Evolutionary conservation across 2,113 vertebrate genomes (phyloP), one percentile per base, ranked within the genome.

Genomic region (Scopus umbretta): DNA sequence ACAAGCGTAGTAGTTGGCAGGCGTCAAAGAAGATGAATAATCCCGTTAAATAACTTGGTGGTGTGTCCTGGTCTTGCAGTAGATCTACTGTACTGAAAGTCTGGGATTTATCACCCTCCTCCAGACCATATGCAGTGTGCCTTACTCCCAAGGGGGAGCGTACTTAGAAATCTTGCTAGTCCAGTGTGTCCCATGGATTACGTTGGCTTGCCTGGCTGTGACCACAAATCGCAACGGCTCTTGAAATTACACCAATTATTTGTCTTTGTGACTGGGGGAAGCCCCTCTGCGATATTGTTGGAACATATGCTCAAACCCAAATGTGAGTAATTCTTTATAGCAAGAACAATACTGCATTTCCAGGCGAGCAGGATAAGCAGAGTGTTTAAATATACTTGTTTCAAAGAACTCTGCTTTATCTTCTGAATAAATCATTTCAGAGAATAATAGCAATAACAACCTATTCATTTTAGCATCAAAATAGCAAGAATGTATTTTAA

Each of bases 401-500:
- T 82, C 45, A 66, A 86, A 92, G 58, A 87, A 63, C 30, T 79
- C 53, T 56, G 50, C 56, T 88, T 65, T 73, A 66, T 82, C 58
- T 86, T 83, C 63, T 78, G 62, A 78, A 92, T 58, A 94, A 80
- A 88, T 80, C 1, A 32, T 86, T 94, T 79, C 49, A 73, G 74
- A 36, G 66, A 91, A 56, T 50, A 85, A 52, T 49, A 90, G 65
- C 55, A 74, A 70, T 78, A 93, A 70, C 65, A 79, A 70, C 52
- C 45, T 72, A 92, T 92, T 94, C 70, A 78, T 92, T 92, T 82
- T 65, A 94, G 52, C 40, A 90, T 93, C 83, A 80, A 89, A 95
- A 94, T 81, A 89, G 63, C 58, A 87, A 79, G 52, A 83, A 80
- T 50, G 40, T 92, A 95, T 96, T 97, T 96, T 86, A 73, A 96